Evolutionary conservation across 2,888 invertebrate genomes (phyloP).

Genomic region (Heteromyza rotundicornis): DNA sequence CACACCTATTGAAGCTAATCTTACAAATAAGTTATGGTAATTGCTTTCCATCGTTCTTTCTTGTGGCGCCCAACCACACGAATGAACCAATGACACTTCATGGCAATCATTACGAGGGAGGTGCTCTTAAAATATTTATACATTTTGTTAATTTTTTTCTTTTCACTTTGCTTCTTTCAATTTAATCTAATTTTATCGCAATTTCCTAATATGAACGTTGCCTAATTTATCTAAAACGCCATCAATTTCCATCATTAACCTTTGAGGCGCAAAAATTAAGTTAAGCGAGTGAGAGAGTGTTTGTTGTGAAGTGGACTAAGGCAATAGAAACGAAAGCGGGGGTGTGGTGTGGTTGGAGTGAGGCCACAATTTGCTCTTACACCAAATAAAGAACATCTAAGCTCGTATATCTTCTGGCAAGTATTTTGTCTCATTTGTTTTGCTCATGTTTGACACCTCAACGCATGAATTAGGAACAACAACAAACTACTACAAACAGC

Average conservation of each 20-base stretch:
- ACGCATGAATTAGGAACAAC: conserved; percentile 12
- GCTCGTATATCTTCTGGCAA: neutral
- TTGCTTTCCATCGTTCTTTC: too few relatives aligned
- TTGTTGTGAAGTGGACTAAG: neutral
- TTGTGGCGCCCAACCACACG: too few relatives aligned
- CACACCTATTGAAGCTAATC: too few relatives aligned
- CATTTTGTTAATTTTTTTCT: too few relatives aligned
- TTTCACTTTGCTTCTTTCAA: too few relatives aligned
- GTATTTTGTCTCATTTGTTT: conserved; percentile 8
- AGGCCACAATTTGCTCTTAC: too few relatives aligned
- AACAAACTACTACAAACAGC: conserved; percentile 9
- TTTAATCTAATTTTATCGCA: neutral
- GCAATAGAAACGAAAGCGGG: neutral
- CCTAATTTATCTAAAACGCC: conserved; percentile 34
- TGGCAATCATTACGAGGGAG: too few relatives aligned
- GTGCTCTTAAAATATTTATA: too few relatives aligned
- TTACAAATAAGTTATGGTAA: too few relatives aligned
- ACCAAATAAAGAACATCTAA: neutral
- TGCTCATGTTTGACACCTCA: conserved; percentile 14
- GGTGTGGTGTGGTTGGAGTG: neutral
- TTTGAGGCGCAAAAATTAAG: conserved; percentile 4
- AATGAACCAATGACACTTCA: too few relatives aligned
- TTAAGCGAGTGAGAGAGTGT: conserved; percentile 5
- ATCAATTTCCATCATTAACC: conserved; percentile 8
- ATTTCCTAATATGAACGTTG: conserved; percentile 14